Base-by-base conservation (phyloP, 2,113 vertebrate genomes). In the Pavo muticus region DNA sequence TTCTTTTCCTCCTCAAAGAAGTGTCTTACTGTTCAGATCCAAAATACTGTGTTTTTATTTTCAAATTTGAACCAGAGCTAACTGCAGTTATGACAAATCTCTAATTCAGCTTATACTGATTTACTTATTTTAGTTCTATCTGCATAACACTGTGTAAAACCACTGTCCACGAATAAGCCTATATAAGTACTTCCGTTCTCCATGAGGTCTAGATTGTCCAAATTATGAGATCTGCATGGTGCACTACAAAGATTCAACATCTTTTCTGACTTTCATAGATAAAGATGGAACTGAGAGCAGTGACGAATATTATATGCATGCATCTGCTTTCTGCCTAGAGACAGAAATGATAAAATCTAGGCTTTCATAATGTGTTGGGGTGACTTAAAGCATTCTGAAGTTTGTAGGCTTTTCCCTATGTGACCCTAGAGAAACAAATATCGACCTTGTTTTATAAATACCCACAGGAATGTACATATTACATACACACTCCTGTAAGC, bases 391-490 rank as follows among this genome's bases (percentile, higher is more conserved):
- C 27, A 4, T 40, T 61, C 42, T 81, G 19, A 79, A 76, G 8
- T 23, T 79, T 1, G 2, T 29, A 14, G 3, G 3, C 9, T 16
- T 27, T 7, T 1, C 3, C 1, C 27, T 10, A 4, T 21, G 16
- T 9, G 5, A 52, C 39, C 12, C 24, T 40, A 48, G 1, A 67
- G 12, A 86, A 88, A 44, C 8, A 57, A 69, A 47, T 3, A 56
- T 19, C 4, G 24, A 9, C 56, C 44, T 59, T 4, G 3, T 44
- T 79, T 86, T 27, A 75, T 12, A 59, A 82, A 83, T 29, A 61
- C 3, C 7, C 3, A 5, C 13, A 44, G 44, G 6, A 45, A 74
- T 9, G 5, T n/a, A 48, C 8, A 25, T 45, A 24, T 12, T 48
- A 32, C 7, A 2, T 11, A 75, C 9, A 8, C 1, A 39, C 5